Base-by-base conservation (phyloP, 2,797 vertebrate species). In the Prunella strophiata region DNA sequence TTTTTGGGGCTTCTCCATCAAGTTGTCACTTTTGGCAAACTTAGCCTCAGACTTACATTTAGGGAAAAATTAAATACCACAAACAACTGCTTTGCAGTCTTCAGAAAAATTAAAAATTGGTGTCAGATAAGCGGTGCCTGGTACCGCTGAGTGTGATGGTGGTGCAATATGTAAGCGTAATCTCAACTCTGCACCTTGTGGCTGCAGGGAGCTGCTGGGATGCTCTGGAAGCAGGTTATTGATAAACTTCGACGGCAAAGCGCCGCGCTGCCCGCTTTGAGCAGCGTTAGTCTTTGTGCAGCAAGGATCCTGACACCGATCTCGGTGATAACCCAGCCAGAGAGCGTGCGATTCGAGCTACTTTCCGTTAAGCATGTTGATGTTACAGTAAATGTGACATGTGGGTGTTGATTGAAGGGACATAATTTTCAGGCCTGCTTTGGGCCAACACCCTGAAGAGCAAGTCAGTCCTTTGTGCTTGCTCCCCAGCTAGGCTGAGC, bases 101-200 rank as follows among this genome's bases (percentile, higher is more conserved):
- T 82, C 66, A 63, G 68, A 92, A 95, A 95, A 96, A 97, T 96
- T 86, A 95, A 95, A 95, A 94, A 77, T 51, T 50, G 88, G 83
- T 92, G 94, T 79, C 66, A 55, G 88, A 81, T 88, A 73, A 96
- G 90, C 15, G 13, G 93, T 57, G 77, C 42, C 52, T 86, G 10
- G 67, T 62, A 48, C 54, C 0, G 16, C 66, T 7, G 61, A 51
- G 61, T 9, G 45, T 4, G 47, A 7, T 36, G 79, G 63, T 75
- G 80, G 63, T 88, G 83, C 86, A 30, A 9, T 70, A 8, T 0
- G 72, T 34, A 55, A 34, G 72, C 81, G 55, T 9, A 55, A 73
- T 81, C 91, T 86, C 73, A 59, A 19, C 88, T 65, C 72, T 23
- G 68, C 63, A 47, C 16, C 88, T 94, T 85, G 23, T 18, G 4